Evolutionary conservation across 2,113 vertebrate genomes (phyloP), one percentile per base, ranked within the genome.

Genomic region (Typhlomys cinereus): DNA sequence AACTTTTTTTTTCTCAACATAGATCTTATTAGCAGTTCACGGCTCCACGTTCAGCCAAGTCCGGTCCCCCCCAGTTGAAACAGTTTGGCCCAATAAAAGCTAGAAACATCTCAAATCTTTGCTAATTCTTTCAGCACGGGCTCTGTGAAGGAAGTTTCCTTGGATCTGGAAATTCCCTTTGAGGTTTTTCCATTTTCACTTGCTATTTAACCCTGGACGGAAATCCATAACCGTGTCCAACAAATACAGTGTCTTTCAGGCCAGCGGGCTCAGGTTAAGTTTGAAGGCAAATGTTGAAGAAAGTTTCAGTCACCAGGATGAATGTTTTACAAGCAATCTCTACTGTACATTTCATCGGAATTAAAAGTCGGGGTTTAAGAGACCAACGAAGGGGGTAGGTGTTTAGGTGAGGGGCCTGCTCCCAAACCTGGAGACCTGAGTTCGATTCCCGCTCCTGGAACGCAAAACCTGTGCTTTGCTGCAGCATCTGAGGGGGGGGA

Each of bases 171-270:
- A 92, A 93, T 50, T 78, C 89, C 87, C 75, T 89, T 78, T 1
- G 23, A 93, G 84, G 89, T 84, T 95, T 94, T 95, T 69, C 91
- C 67, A 29, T 85, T 87, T 95, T 82, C n/a, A 57, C 67, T 96
- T 91, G 85, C 52, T 31, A 71, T 46, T 95, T 91, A 81, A 88
- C 81, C 50, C 41, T 81, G 81, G 85, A 95, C 66, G 44, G 34
- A 90, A 52, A 67, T 92, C n/a, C 90, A 86, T 71, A 69, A 81
- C 92, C 31, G 39, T 41, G 6, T 36, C 71, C 62, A 59, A 44
- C 44, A 89, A 78, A 88, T 79, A 79, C 2, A 67, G 0, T 44
- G 44, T 85, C 54, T 70, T 94, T 69, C 57, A 70, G 76, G 84
- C 50, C 84, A 84, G 59, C 3, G 93, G 91, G 84, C 39, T 0